Percentiles rank a stretch among this genome's conserved stretches.
Evolutionary conservation across 2,113 vertebrate genomes (phyloP).

Genomic region (Sinosuthora webbiana): DNA sequence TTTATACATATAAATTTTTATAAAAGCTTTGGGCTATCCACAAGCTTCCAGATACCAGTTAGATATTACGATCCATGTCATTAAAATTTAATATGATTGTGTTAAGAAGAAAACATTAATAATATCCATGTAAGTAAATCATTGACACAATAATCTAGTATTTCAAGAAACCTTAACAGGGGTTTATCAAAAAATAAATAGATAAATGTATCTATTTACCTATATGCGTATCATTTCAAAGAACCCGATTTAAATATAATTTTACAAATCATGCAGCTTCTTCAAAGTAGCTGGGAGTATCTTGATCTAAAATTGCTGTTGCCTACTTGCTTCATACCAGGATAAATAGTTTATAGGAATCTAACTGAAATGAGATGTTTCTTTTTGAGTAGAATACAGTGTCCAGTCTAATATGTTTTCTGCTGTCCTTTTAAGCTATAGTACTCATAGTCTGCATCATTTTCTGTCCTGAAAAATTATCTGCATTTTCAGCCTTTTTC

Average conservation of each 20-base stretch:
- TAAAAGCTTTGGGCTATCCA: slow-evolving; percentile 80
- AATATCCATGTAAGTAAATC: slow-evolving; percentile 76
- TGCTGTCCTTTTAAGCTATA: neutral
- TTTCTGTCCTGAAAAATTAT: slow-evolving; percentile 6
- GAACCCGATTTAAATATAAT: slow-evolving; percentile 64
- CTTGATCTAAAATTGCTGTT: slow-evolving; percentile 53
- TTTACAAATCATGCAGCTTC: slow-evolving; percentile 34
- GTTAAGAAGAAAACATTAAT: slow-evolving; percentile 76
- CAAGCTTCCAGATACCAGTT: slow-evolving; percentile 78
- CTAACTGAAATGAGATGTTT: slow-evolving; percentile 11
- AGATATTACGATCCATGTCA: slow-evolving; percentile 77
- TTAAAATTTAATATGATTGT: slow-evolving; percentile 83
- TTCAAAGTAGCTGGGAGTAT: slow-evolving; percentile 39
- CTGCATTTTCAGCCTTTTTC: neutral
- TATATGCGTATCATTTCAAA: slow-evolving; percentile 32
- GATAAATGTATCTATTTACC: slow-evolving; percentile 60
- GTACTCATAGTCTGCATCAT: neutral
- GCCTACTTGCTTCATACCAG: neutral
- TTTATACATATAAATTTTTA: slow-evolving; percentile 83
- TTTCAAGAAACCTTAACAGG: slow-evolving; percentile 70
- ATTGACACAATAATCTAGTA: slow-evolving; percentile 72
- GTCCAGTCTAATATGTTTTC: neutral
- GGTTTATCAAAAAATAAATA: slow-evolving; percentile 69
- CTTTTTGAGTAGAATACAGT: neutral
- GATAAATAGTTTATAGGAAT: slow-evolving; percentile 27